Evolutionary conservation across 2,113 vertebrate genomes (phyloP), one percentile per base, ranked within the genome.

Genomic region (Tinamus guttatus): DNA sequence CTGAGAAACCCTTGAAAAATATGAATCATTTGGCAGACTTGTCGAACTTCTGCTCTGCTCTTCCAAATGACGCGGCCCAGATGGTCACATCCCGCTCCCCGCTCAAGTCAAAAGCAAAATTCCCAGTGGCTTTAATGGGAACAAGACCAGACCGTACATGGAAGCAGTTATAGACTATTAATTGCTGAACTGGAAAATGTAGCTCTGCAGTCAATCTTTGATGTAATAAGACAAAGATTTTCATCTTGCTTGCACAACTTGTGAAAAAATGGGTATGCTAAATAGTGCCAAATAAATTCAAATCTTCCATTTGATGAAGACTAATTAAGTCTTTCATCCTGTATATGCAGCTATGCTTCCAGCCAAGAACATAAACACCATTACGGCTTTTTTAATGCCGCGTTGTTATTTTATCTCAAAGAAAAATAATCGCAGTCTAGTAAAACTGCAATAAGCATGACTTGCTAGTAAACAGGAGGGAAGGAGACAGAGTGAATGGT

Each of bases 251-350:
- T 76, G 85, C 63, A 27, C 56, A 82, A 67, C 28, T 19, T 15
- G 32, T 76, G 45, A 78, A 84, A 84, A 47, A 45, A 12, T 25
- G 58, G 9, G 13, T 73, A 68, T 63, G 75, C 51, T 70, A 75
- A 90, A 25, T 49, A 12, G 68, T 95, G 89, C 77, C 90, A 94
- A 92, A 93, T 10, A 5, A 94, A 59, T 25, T 73, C 81, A 63
- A 71, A 67, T 73, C 79, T 81, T 87, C 88, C 59, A 75, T 69
- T 56, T 60, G 11, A 92, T 41, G 78, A 67, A 56, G 90, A 59
- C 85, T 80, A 85, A 95, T 95, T 52, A 80, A 86, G 62, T 87
- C 41, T 94, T 79, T 59, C 1, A 0, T 64, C 65, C n/a, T 94
- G 21, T 58, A 77, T 73, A 81, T 34, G 62, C 71, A 69, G 34